Conservation (phyloP, 2,113 vertebrate species). For the Pollachius pollachius region DNA sequence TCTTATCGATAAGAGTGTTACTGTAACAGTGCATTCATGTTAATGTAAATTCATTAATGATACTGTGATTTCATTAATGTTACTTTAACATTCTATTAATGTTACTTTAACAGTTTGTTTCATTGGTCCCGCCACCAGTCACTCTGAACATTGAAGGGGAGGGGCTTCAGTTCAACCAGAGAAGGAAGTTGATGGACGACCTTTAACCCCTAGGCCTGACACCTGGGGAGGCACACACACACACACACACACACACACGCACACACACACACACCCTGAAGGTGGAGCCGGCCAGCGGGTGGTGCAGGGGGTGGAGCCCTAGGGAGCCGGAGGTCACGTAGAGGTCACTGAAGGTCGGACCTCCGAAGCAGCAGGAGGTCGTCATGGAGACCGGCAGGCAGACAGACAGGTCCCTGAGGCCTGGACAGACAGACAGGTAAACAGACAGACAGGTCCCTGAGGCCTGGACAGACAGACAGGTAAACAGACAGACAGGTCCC, state of each 20-base stretch:
- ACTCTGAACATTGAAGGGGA: too few species aligned
- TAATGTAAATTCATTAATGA: too few species aligned
- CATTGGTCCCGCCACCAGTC: too few species aligned
- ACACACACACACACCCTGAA: slow-evolving; percentile 80
- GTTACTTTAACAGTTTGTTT: too few species aligned
- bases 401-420: slow-evolving; percentile 84
- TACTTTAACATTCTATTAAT: too few species aligned
- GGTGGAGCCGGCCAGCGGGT: slow-evolving; percentile 80
- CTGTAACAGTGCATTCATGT: too few species aligned
- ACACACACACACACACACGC: slow-evolving; percentile 3
- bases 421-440: slow-evolving; percentile 53
- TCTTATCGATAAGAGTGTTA: too few species aligned
- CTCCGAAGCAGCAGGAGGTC: slow-evolving; percentile 93
- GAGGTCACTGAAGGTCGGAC: slow-evolving; percentile 87
- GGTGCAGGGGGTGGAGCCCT: slow-evolving; percentile 71
- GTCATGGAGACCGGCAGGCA: slow-evolving; percentile 83
- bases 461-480: too few species aligned
- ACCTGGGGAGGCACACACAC: slow-evolving; percentile 65
- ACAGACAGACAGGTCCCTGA: too few species aligned
- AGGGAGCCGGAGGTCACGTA: slow-evolving; percentile 85
- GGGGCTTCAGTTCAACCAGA: slow-evolving; percentile 62
- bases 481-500: too few species aligned
- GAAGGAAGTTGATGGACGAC: slow-evolving; percentile 76
- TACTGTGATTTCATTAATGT: too few species aligned
- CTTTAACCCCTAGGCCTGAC: slow-evolving; percentile 84